A percentile compares a stretch with the other conserved stretches of the same genome.
Conservation (phyloP, 2,888 invertebrate species). For the Atherix ibis region DNA sequence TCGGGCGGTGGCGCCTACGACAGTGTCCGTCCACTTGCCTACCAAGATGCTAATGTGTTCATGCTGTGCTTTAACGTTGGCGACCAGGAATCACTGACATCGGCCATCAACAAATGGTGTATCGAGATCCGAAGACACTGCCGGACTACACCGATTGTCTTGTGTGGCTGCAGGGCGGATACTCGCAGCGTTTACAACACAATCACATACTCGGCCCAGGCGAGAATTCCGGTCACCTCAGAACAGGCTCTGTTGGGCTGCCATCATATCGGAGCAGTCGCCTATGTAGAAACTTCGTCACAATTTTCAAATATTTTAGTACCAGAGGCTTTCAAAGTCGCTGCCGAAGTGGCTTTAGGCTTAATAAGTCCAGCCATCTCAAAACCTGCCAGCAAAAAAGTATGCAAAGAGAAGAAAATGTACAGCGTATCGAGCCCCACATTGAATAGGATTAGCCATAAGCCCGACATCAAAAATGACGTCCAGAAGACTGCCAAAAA, state of each 20-base stretch:
- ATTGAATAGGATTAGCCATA: slow-evolving; percentile 10
- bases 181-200: slow-evolving; percentile 44
- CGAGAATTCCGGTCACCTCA: slow-evolving; percentile 14
- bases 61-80: slow-evolving; percentile 45
- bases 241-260: slow-evolving; percentile 44
- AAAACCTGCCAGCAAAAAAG: slow-evolving; percentile 10
- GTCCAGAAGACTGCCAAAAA: slow-evolving; percentile 12
- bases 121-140: slow-evolving; percentile 47
- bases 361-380: slow-evolving; percentile 15
- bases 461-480: slow-evolving; percentile 11
- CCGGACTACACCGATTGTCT: slow-evolving; percentile 39
- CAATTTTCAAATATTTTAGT: slow-evolving; percentile 44
- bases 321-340: slow-evolving; percentile 49
- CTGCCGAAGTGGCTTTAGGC: slow-evolving; percentile 44
- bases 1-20: slow-evolving; percentile 44
- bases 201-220: slow-evolving; percentile 29
- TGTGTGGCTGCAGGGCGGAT: slow-evolving; percentile 51
- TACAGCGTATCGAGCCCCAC: slow-evolving; percentile 11
- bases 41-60: slow-evolving; percentile 45
- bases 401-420: slow-evolving; percentile 11
- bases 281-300: slow-evolving; percentile 50
- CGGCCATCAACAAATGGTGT: slow-evolving; percentile 49
- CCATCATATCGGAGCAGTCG: slow-evolving; percentile 45
- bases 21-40: slow-evolving; percentile 44
- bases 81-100: slow-evolving; percentile 42